Evolutionary conservation across 2,113 vertebrate species (phyloP), one percentile per base, ranked within the genome.

Genomic region (Agapornis roseicollis): DNA sequence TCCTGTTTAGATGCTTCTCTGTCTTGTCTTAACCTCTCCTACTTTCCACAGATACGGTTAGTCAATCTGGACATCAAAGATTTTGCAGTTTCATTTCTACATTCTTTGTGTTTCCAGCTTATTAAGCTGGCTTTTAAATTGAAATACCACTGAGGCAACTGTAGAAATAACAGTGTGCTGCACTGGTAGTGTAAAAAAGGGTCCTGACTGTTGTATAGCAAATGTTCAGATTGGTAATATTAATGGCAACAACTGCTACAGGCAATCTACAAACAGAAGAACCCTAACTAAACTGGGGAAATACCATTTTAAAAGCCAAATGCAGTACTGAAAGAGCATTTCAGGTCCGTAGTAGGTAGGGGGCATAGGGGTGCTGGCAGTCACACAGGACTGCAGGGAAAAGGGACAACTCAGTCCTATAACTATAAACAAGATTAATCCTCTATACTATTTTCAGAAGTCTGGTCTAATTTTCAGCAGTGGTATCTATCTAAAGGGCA

Each of bases 291-390:
- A 95, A 49, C 13, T 39, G 37, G 18, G 23, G 8, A 92, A 88
- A 94, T 39, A 71, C 1, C 1, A 20, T 71, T 95, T 97, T 91
- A 68, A 76, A 79, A 95, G 46, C 37, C 83, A 96, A 87, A 88
- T 49, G 55, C 52, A 76, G 87, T 7, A 83, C 7, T 17, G 33
- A 80, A 55, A 73, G 41, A 63, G 12, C 11, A 25, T 81, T 85
- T 65, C 47, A 31, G 5, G 2, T 87, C n/a, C 29, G 16, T 81
- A 61, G 13, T 27, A 24, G 16, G 8, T 52, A 19, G 28, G 6
- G 13, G 5, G 1, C 18, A 11, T 16, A 8, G 17, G 13, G 4
- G 13, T 69, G 20, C 25, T 46, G 28, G 23, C 41, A 20, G 33
- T 82, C 37, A 24, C 27, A 28, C 10, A 56, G 31, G 18, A 1